phyloP scores from a whole-genome alignment of 2,113 vertebrate genomes.

The Halcyon malimbica region DNA sequence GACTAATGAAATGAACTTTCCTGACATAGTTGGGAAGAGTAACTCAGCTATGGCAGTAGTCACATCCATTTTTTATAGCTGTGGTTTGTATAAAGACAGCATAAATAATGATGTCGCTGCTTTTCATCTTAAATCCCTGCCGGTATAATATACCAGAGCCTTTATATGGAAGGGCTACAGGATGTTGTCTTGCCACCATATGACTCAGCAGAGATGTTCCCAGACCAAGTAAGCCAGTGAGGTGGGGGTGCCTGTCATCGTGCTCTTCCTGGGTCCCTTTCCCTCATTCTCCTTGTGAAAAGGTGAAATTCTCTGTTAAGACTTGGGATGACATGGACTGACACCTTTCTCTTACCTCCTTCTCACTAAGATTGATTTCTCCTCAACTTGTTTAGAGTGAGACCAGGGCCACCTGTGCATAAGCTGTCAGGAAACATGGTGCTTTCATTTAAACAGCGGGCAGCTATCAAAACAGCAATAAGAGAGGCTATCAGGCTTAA shows the following conservation, averaged over 20 bases:
- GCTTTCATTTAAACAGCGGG: constrained; percentile 70
- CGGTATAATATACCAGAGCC: background rate
- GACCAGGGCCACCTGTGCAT: constrained; percentile 62
- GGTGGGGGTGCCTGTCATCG: background rate
- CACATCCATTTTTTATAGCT: background rate
- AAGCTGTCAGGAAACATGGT: constrained; percentile 59
- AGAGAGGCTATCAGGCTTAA: constrained; percentile 63
- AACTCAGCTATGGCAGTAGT: background rate
- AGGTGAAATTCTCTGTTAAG: constrained; percentile 3
- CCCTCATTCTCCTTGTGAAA: background rate
- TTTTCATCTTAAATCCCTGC: background rate
- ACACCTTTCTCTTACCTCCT: background rate
- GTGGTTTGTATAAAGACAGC: background rate
- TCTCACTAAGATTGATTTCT: constrained; percentile 53
- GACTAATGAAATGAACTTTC: background rate
- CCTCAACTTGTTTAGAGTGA: constrained; percentile 55
- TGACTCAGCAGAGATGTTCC: background rate
- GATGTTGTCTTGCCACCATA: background rate
- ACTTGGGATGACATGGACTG: background rate
- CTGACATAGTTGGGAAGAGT: background rate
- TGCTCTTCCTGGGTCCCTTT: background rate
- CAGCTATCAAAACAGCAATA: constrained; percentile 77
- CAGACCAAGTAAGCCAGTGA: background rate
- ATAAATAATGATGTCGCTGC: background rate
- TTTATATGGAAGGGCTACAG: background rate